A percentile compares a stretch with the other conserved stretches of the same genome.
Conservation (phyloP, 2,113 vertebrate genomes). For the Saccopteryx leptura region DNA sequence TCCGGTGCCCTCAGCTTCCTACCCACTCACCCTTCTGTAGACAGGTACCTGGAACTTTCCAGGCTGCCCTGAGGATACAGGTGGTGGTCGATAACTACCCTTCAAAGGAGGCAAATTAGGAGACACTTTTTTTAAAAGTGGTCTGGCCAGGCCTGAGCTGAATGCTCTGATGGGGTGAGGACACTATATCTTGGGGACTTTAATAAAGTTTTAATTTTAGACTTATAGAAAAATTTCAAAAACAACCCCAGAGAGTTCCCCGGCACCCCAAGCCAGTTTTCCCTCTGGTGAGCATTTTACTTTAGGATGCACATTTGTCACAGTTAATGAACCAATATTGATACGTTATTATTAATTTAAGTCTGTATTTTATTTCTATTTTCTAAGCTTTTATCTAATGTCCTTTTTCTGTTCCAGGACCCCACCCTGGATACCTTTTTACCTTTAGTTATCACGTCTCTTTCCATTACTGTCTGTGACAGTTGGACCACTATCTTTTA, state of each 20-base stretch:
- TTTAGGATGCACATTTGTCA: not conserved
- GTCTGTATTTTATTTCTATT: not conserved
- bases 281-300: not conserved
- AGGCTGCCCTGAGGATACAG: not conserved
- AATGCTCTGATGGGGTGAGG: not conserved
- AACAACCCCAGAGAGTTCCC: not conserved
- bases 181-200: not conserved
- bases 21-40: not conserved
- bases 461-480: not conserved
- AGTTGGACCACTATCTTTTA: not conserved
- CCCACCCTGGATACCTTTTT: not conserved
- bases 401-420: not conserved
- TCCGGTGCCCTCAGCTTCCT: not conserved
- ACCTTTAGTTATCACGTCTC: not conserved
- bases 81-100: not conserved
- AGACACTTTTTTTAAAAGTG: not conserved
- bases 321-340: not conserved
- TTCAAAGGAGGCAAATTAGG: not conserved
- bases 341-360: not conserved
- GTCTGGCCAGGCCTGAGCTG: not conserved
- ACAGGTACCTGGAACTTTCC: not conserved
- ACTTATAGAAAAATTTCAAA: not conserved
- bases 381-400: not conserved
- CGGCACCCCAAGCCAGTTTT: not conserved
- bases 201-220: slow-evolving; percentile 16